phyloP scores from a whole-genome alignment of 2,113 vertebrate genomes.

The Hippocampus abdominalis region DNA sequence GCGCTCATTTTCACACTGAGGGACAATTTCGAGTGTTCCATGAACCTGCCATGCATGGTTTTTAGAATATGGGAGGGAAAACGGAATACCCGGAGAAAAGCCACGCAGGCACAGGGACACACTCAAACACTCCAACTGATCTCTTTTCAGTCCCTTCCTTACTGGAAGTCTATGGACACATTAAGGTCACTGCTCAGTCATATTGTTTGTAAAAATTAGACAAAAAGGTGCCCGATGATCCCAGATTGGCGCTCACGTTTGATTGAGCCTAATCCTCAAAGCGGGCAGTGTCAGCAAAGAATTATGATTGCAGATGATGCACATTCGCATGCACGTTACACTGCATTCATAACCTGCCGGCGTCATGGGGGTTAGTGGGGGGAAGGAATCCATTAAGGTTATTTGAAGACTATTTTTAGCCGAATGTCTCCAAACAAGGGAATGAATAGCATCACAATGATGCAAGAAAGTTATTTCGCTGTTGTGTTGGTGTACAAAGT shows the following conservation, averaged over 20 bases:
- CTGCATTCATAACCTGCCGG: slow-evolving; percentile 20
- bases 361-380: slow-evolving; percentile 8
- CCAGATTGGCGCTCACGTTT: slow-evolving; percentile 53
- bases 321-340: slow-evolving; percentile 3
- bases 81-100: no score
- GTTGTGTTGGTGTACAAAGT: background rate
- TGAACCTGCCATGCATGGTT: no score
- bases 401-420: slow-evolving; percentile 59
- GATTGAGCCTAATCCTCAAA: slow-evolving; percentile 51
- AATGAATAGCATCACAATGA: slow-evolving; percentile 26
- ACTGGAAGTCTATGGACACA: slow-evolving; percentile 27
- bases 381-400: slow-evolving; percentile 45
- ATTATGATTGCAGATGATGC: slow-evolving; percentile 32
- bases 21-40: no score
- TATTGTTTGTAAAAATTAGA: slow-evolving; percentile 21
- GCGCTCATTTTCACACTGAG: no score
- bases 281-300: slow-evolving; percentile 26
- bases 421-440: slow-evolving; percentile 8
- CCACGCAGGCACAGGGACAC: no score
- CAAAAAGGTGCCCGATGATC: slow-evolving; percentile 19
- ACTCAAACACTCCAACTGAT: background rate
- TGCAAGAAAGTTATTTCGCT: background rate
- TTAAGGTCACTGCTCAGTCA: slow-evolving; percentile 29
- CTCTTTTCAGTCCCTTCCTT: slow-evolving; percentile 9
- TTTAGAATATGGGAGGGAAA: no score